Conservation (phyloP, 2,113 vertebrate species). For the Sapayoa aenigma region DNA sequence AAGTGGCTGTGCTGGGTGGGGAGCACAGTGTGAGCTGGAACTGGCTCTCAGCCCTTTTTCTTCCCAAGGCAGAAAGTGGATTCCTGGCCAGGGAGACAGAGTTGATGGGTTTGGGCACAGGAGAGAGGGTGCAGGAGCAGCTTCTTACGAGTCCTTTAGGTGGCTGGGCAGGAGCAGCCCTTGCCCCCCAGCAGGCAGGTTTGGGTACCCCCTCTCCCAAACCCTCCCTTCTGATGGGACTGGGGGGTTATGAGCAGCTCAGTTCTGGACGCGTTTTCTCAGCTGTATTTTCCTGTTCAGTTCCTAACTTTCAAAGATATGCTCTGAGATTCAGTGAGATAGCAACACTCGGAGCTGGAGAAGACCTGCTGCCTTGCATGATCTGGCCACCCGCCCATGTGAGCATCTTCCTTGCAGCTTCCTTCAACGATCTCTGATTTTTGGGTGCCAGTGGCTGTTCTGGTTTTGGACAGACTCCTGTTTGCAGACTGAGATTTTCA, state of each 20-base stretch:
- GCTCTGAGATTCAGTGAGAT: rapidly evolving
- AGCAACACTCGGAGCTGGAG: neutral
- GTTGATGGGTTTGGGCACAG: neutral
- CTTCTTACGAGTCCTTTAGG: neutral
- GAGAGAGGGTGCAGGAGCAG: neutral
- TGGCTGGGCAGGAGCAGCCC: neutral
- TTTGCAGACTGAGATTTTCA: neutral
- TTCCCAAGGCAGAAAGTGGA: neutral
- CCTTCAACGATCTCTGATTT: neutral
- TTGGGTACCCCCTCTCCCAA: neutral
- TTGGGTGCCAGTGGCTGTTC: neutral
- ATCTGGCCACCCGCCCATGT: neutral
- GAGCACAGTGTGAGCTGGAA: neutral
- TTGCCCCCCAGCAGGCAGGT: neutral
- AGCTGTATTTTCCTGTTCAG: neutral
- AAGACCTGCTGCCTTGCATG: neutral
- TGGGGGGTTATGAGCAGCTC: neutral
- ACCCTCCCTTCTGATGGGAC: neutral
- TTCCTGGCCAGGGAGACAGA: rapidly evolving
- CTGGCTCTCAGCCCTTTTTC: rapidly evolving
- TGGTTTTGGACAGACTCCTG: neutral
- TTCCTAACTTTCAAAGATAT: neutral
- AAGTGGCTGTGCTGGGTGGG: rapidly evolving
- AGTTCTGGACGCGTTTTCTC: neutral
- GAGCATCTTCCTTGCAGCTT: neutral